phyloP scores from a whole-genome alignment of 2,113 vertebrate genomes.

The Campylomormyrus numenius region DNA sequence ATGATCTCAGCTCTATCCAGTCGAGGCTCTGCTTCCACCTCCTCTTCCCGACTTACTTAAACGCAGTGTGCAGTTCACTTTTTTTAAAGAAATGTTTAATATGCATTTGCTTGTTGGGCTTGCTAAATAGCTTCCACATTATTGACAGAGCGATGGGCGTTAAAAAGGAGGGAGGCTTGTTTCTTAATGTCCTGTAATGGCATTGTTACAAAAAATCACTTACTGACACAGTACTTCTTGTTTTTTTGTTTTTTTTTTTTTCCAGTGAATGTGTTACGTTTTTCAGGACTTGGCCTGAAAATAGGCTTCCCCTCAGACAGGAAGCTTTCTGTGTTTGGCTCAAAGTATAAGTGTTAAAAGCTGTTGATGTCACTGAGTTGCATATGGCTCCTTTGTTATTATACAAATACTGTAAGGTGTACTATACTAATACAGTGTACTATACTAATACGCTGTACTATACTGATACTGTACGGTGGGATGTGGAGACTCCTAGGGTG shows the following conservation, averaged over 20 bases:
- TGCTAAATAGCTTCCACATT: constrained; percentile 39
- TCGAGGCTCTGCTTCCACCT: constrained; percentile 7
- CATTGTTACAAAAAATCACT: constrained; percentile 17
- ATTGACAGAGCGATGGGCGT: constrained; percentile 20
- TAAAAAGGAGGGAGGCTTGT: constrained; percentile 8
- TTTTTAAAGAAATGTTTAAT: constrained; percentile 37
- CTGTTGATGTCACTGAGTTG: constrained; percentile 16
- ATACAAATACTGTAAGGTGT: background rate
- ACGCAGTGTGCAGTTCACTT: constrained; percentile 11
- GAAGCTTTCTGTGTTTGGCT: background rate
- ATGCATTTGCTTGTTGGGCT: constrained; percentile 35
- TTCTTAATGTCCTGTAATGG: constrained; percentile 22
- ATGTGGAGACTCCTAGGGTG: background rate
- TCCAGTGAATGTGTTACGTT: background rate
- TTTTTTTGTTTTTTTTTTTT: background rate
- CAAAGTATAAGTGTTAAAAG: constrained; percentile 16
- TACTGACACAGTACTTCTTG: background rate
- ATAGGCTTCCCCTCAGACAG: background rate
- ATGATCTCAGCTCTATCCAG: constrained; percentile 17
- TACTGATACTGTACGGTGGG: background rate
- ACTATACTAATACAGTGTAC: too few species aligned
- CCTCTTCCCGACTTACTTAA: constrained; percentile 31
- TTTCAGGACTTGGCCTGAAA: background rate
- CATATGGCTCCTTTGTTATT: background rate
- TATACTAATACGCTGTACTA: too few species aligned